Base-by-base conservation (phyloP, 1,140 invertebrate species). In the Papilio helenus region DNA sequence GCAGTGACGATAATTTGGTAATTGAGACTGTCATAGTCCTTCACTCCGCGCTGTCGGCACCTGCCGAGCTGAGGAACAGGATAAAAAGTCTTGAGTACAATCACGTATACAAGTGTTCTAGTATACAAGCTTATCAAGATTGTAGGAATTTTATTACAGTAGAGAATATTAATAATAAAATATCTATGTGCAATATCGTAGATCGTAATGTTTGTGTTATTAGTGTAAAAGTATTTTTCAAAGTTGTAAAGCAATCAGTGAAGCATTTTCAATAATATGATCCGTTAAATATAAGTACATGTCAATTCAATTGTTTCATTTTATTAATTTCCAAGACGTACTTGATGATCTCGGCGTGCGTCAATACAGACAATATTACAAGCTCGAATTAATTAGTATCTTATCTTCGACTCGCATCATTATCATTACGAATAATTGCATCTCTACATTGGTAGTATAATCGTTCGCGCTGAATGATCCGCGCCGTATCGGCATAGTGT, bases 1-100 rank as follows among this genome's bases (percentile, higher is more conserved):
- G 85, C 88, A 86, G 87, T 90, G 86, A 87, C 84, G 90, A 88
- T 91, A 91, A 92, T 91, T 92, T 88, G 88, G 89, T 92, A 90
- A 92, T 92, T 92, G 90, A 83, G 81, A 84, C 85, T 88, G 88
- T 88, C 89, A 86, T 88, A 85, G 83, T 81, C 68, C 79, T 61
- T 79, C 26, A 51, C 46, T 58, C 65, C 79, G 68, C 76, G 80
- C 79, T 82, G 81, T 85, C 85, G 83, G 85, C 87, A 87, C 87
- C 87, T 90, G 89, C 85, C 80, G 79, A 42, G 18, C 51, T 23
- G n/a, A 20, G 58, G 23, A 46, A 46, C 42, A 74, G 72, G 44
- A 74, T 74, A 74, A 77, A 77, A 42, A 42, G 76, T 39, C 26
- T 61, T 42, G 42, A 44, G 51, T 77, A 77, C 51, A 77, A 23